Conservation (phyloP, 1,140 invertebrate genomes). For the Drosophila takahashii region DNA sequence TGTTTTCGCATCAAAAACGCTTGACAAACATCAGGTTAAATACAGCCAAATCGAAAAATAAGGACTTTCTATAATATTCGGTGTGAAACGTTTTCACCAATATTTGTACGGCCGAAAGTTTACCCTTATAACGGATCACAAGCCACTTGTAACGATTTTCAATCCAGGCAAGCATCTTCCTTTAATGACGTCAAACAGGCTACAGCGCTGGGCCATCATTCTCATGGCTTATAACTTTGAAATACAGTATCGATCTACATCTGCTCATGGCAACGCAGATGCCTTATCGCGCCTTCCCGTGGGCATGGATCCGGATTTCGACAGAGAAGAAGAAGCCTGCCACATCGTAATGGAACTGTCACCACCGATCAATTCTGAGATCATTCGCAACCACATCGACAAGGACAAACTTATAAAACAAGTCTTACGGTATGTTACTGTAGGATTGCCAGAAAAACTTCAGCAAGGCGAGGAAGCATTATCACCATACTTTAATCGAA, state of each 20-base stretch:
- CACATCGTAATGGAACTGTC: neutral
- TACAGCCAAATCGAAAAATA: too few relatives aligned
- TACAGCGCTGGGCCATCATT: constrained; percentile 5
- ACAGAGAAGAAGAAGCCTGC: constrained; percentile 5
- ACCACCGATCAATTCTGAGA: neutral
- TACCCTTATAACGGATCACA: constrained; percentile 2
- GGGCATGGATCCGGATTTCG: neutral
- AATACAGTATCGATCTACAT: constrained; percentile 1
- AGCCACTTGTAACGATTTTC: constrained; percentile 8
- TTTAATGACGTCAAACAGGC: constrained; percentile 2
- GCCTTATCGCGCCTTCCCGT: constrained; percentile 2
- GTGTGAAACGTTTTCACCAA: constrained; percentile 16
- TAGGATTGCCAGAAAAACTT: neutral
- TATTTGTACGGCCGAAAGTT: constrained; percentile 6
- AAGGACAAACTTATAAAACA: neutral
- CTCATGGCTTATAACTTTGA: neutral
- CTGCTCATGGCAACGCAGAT: constrained; percentile 8
- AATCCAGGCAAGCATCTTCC: constrained; percentile 11
- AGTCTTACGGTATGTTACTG: neutral
- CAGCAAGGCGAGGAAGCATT: neutral
- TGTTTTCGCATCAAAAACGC: constrained; percentile 6
- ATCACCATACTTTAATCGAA: too few relatives aligned
- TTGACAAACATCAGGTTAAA: constrained; percentile 9
- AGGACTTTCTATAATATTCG: constrained; percentile 6
- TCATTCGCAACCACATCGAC: neutral